These are phyloP conservation scores for Microctenopoma stevenorrisi DNA, from an alignment of 2,797 vertebrate species.

Conservation along the genomic window DNA sequence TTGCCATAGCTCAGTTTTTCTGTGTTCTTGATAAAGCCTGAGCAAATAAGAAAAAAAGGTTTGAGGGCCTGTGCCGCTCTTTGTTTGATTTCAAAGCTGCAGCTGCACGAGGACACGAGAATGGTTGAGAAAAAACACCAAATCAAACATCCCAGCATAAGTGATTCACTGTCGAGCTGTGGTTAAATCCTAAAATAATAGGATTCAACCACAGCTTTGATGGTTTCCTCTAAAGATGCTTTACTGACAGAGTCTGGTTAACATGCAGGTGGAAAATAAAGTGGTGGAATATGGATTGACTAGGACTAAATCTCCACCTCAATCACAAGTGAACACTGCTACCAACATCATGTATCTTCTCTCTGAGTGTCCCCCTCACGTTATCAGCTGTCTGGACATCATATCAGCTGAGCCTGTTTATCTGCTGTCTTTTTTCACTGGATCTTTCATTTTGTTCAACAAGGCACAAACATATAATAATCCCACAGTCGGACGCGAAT, in stretches of 20 bases:
- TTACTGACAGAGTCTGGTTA: neutral
- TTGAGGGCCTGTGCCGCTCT: neutral
- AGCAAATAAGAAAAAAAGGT: neutral
- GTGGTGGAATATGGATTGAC: conserved; percentile 1
- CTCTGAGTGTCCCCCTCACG: conserved; percentile 10
- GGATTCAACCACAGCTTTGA: too few species aligned
- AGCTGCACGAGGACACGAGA: conserved; percentile 4
- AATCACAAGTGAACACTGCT: conserved; percentile 14
- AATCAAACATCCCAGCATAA: neutral
- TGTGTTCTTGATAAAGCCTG: conserved; percentile 96
- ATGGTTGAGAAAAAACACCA: neutral
- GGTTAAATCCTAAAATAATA: neutral
- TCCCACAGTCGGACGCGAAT: conserved; percentile 4
- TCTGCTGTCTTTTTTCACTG: conserved; percentile 13
- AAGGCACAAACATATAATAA: conserved; percentile 11
- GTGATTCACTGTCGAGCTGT: neutral
- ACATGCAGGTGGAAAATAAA: conserved; percentile 13
- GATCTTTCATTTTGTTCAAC: conserved; percentile 32
- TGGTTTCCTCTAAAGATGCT: neutral
- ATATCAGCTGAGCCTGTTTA: conserved; percentile 1
- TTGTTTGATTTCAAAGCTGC: conserved; percentile 28
- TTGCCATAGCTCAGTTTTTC: conserved; percentile 95
- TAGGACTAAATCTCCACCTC: conserved; percentile 1
- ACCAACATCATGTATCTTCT: conserved; percentile 1
- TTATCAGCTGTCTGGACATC: neutral